Evolutionary conservation across 2,888 invertebrate species (phyloP).

Genomic region (Microdon myrmicae): DNA sequence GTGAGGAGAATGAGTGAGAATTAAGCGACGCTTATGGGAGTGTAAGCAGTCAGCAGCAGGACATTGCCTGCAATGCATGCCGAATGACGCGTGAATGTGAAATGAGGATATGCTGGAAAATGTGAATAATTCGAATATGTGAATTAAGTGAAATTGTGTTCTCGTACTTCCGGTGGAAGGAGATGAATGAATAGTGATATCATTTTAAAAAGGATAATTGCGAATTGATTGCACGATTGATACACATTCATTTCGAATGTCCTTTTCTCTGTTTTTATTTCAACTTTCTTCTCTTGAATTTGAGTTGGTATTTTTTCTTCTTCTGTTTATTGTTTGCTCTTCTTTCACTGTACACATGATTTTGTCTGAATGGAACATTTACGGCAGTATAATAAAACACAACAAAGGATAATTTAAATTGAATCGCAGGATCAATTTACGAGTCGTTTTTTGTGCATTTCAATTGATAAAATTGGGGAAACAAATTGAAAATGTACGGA

Average conservation of each 20-base stretch:
- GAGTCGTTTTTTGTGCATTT: no score
- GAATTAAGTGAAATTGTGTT: slow-evolving; percentile 29
- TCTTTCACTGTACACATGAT: no score
- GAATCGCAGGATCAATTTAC: slow-evolving; percentile 45
- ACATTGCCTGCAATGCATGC: no score
- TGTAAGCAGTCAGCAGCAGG: slow-evolving; percentile 5
- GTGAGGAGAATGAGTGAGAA: slow-evolving; percentile 18
- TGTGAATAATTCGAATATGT: slow-evolving; percentile 22
- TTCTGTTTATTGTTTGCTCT: no score
- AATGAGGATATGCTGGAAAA: slow-evolving; percentile 19
- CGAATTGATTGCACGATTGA: slow-evolving; percentile 47
- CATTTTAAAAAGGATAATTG: slow-evolving; percentile 38
- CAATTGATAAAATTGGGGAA: no score
- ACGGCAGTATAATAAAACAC: slow-evolving; percentile 41
- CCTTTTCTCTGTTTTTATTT: slow-evolving; percentile 1
- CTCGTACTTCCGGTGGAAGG: slow-evolving; percentile 2
- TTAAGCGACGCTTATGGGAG: slow-evolving; percentile 2
- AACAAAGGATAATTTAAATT: slow-evolving; percentile 51
- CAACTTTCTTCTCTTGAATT: slow-evolving; percentile 19
- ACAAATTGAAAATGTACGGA: no score
- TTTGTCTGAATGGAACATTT: no score
- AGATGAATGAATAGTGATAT: slow-evolving; percentile 23
- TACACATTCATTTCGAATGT: slow-evolving; percentile 11
- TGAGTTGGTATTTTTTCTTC: no score
- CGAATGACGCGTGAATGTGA: slow-evolving; percentile 12